Evolutionary conservation across 2,797 vertebrate species (phyloP), one percentile per base, ranked within the genome.

Genomic region (Craterocephalus amniculus): DNA sequence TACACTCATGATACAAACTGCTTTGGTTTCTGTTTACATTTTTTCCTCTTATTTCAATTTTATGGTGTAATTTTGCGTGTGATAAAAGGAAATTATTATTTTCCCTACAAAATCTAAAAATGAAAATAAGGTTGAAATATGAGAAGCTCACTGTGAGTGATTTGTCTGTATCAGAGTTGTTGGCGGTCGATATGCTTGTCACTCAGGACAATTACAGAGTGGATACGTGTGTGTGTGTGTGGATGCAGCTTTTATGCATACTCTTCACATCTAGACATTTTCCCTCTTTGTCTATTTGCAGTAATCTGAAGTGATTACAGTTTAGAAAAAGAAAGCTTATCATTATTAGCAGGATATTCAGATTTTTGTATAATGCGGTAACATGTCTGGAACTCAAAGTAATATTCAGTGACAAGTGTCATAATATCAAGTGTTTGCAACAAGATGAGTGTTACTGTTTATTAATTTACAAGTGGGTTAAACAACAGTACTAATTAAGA

Each of bases 1-100:
- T 52, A 43, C 68, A n/a, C n/a, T n/a, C n/a, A n/a, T 52, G 36
- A 58, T 70, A 29, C 34, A 56, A 16, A 36, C 56, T 57, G 24
- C 31, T 32, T 58, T 35, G 8, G 16, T 49, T 62, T 11, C 34
- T 8, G 27, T 63, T 56, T 14, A n/a, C 34, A 35, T 74, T 75
- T 43, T 75, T 77, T 38, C 6, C 59, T 72, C 12, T 54, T 55
- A 62, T 43, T 38, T 56, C 13, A 22, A 9, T 27, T 70, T 61
- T 61, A 34, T 54, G 18, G n/a, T 22, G 45, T 48, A 20, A 45
- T 45, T 43, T 48, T 48, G n/a, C 11, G 8, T 48, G 4, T 22
- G n/a, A n/a, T 22, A 48, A n/a, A 45, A 43, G 18, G 54, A 61
- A 70, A 31, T 32, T 2, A 11, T 6, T 51, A 58, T 72, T 34